These are phyloP conservation scores for Macrotus californicus DNA, from an alignment of 2,113 vertebrate species.

Conservation along the genomic window DNA sequence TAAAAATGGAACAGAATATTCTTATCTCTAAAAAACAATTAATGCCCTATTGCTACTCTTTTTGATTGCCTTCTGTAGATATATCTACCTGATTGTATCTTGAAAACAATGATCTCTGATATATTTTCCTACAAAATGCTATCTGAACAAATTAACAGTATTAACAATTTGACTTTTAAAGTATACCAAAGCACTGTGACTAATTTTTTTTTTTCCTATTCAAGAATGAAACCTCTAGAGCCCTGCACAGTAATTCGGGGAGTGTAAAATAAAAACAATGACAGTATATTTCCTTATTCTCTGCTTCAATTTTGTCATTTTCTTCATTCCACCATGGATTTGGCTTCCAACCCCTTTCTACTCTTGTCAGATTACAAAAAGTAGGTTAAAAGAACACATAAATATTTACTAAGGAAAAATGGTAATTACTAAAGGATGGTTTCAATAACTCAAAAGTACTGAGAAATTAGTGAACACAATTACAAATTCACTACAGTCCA, in stretches of 20 bases:
- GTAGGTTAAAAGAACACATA: neutral
- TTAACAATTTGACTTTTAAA: conserved; percentile 75
- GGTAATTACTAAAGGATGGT: neutral
- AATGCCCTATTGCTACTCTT: conserved; percentile 70
- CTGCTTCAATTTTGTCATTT: neutral
- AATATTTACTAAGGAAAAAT: neutral
- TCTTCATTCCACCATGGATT: neutral
- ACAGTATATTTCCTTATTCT: neutral
- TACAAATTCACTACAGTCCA: neutral
- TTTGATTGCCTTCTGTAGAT: conserved; percentile 75
- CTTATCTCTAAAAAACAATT: conserved; percentile 79
- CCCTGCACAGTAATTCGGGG: conserved; percentile 45
- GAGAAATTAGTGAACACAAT: neutral
- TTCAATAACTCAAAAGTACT: conserved; percentile 19
- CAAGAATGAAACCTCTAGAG: conserved; percentile 45
- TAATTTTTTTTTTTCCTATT: conserved; percentile 71
- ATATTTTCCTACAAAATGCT: conserved; percentile 75
- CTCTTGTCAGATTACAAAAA: conserved; percentile 5
- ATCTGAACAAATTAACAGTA: conserved; percentile 74
- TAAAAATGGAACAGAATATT: conserved; percentile 77
- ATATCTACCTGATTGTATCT: conserved; percentile 73
- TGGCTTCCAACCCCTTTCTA: neutral
- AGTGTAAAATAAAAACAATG: conserved; percentile 48
- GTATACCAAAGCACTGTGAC: conserved; percentile 70
- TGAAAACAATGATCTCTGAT: conserved; percentile 78